Base-by-base conservation (phyloP, 2,113 vertebrate species). In the Mohoua ochrocephala region DNA sequence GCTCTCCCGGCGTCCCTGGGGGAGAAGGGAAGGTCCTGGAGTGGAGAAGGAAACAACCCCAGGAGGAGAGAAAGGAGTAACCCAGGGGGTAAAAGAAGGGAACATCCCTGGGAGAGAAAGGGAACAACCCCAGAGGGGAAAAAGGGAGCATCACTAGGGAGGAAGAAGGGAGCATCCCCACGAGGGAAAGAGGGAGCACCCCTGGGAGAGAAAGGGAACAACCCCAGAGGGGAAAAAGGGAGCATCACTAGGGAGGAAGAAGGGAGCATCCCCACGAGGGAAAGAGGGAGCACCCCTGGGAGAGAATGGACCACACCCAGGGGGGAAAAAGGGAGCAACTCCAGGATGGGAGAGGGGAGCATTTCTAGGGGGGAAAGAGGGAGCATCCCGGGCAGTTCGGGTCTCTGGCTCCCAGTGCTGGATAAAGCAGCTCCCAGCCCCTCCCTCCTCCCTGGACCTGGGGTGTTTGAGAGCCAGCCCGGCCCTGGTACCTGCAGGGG, bases 401-500 rank as follows among this genome's bases (percentile, higher is more conserved):
- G 20, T 50, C 41, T 64, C 59, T 35, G 44, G 13, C 39, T 91
- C 31, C 28, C 10, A 0, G 35, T 3, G 50, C n/a, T 45, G 61
- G 39, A 15, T 28, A 19, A 35, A 86, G 63, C 63, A 52, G 52
- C 33, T 27, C 54, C 59, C 56, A 49, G 12, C 45, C 49, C 78
- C 31, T 53, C 42, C 45, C 52, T 86, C 33, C 54, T 39, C 17
- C 50, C 50, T 6, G 64, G 57, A 50, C 42, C 11, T 2, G 17
- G 15, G 60, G 4, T 3, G 42, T 37, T 21, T 2, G 54, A 23
- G 64, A 74, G 50, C 37, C 7, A 7, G n/a, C 33, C 35, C 50
- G 6, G 53, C 35, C 71, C 27, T 21, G 6, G 74, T 93, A 99
- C 99, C 99, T 99, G 99, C 78, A 99, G 98, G 1, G 99, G 99